A percentile compares a stretch with the other conserved stretches of the same genome.
Evolutionary conservation across 1,140 invertebrate species (phyloP).

Genomic region (Sycophila sp.): DNA sequence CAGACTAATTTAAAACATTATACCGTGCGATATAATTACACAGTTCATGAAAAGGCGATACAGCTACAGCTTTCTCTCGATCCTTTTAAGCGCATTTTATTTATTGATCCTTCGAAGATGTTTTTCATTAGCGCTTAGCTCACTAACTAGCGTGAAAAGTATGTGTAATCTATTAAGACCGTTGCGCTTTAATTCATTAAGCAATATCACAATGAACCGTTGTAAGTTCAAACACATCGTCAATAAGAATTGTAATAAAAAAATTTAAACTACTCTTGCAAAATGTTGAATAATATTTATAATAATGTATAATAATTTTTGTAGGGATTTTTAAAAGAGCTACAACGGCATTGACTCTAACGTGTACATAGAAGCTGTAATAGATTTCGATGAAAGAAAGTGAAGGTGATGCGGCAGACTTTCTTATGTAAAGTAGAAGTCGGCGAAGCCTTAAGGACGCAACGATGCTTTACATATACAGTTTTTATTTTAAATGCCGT

Average conservation of each 20-base stretch:
- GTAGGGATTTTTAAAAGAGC: background rate
- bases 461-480: background rate
- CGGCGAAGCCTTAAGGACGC: background rate
- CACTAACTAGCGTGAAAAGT: too few relatives aligned
- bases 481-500: too few relatives aligned
- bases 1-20: too few relatives aligned
- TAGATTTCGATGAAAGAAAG: constrained; percentile 15
- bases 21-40: too few relatives aligned
- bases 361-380: background rate
- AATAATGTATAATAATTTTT: background rate
- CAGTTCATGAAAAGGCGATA: too few relatives aligned
- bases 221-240: background rate
- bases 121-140: too few relatives aligned
- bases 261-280: background rate
- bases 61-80: too few relatives aligned
- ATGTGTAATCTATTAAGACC: too few relatives aligned
- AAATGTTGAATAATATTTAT: background rate
- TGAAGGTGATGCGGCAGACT: constrained; percentile 2
- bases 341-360: background rate
- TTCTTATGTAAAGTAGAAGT: constrained; percentile 5
- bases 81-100: too few relatives aligned
- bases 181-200: too few relatives aligned
- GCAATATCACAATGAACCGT: too few relatives aligned
- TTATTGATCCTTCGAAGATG: too few relatives aligned
- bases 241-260: background rate